Evolutionary conservation across 92 coral and sea anemone genomes (phyloP), one percentile per base, ranked within the genome.

Genomic region (Zoanthus gigantus): DNA sequence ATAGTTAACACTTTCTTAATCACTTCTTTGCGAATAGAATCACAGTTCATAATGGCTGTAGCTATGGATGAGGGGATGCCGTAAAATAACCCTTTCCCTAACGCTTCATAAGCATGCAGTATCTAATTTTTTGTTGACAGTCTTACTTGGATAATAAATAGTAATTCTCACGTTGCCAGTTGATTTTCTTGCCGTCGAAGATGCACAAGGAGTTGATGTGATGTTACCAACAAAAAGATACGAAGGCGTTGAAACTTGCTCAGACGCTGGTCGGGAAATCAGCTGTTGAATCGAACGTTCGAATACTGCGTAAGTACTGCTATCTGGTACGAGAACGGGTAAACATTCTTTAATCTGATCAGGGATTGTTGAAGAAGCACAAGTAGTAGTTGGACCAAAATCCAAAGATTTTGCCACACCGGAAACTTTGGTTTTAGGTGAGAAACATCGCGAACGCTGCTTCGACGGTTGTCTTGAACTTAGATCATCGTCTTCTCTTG

Each of bases 61-160:
- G 94, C 90, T 48, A 89, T 90, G 57, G 60, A 47, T 31, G 93
- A 90, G 5, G 93, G 93, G 45, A 66, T 48, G 4, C 91, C 92
- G 77, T 91, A 83, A 9, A 91, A 92, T 17, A 85, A 37, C 6
- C 93, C 86, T 56, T 93, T 93, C 56, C 92, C 95, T 58, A 90
- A 15, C 44, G 88, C 52, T 67, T 90, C 92, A 53, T 88, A 91
- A 14, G 77, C 23, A 23, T 23, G 23, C n/a, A 28, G 23, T 61
- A 28, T 78, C 47, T 15, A 78, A 66, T 6, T 17, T 56, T 16
- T 57, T 78, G 83, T 78, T 78, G 44, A 78, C 83, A 18, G 10
- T 78, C 54, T 78, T 78, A 58, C 83, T 78, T 37, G 71, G 83
- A 60, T 78, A 16, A 30, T 34, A 56, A 34, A 78, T 28, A 6